Percentiles rank a stretch among this genome's conserved stretches.
phyloP scores from a whole-genome alignment of 2,888 invertebrate genomes.

The Ichneumon xanthorius region DNA sequence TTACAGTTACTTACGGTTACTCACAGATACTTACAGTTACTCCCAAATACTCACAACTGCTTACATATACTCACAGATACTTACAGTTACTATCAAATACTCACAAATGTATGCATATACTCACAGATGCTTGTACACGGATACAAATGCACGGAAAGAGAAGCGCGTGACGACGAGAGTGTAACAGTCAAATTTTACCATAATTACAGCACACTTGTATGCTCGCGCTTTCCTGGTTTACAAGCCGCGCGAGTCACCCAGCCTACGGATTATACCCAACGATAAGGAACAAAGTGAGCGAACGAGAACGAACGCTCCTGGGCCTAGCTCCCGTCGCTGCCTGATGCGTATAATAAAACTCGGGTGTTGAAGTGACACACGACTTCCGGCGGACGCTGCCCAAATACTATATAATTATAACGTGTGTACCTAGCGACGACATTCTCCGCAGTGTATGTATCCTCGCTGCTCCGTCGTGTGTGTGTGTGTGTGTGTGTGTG shows the following conservation, averaged over 20 bases:
- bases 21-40: too few species aligned
- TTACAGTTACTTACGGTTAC: too few species aligned
- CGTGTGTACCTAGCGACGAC: slow-evolving; percentile 24
- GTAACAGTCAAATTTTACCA: neutral
- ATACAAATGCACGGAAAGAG: too few species aligned
- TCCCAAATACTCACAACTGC: too few species aligned
- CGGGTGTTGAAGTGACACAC: slow-evolving; percentile 60
- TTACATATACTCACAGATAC: too few species aligned
- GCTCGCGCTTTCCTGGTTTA: slow-evolving; percentile 28
- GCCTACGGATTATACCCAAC: slow-evolving; percentile 26
- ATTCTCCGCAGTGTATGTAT: slow-evolving; percentile 1
- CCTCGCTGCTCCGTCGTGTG: neutral
- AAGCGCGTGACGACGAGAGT: neutral
- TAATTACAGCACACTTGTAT: slow-evolving; percentile 1
- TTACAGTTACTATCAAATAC: too few species aligned
- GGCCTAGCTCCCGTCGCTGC: neutral
- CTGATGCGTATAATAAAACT: slow-evolving; percentile 30
- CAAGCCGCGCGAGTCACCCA: slow-evolving; percentile 13
- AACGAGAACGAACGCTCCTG: slow-evolving; percentile 12
- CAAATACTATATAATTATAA: slow-evolving; percentile 58
- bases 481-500: neutral
- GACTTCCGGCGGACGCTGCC: slow-evolving; percentile 57
- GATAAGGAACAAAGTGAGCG: slow-evolving; percentile 34
- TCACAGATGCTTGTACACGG: too few species aligned
- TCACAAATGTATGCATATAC: too few species aligned